phyloP scores from a whole-genome alignment of 2,888 invertebrate genomes.

The Eueremaeus valkanovi region DNA sequence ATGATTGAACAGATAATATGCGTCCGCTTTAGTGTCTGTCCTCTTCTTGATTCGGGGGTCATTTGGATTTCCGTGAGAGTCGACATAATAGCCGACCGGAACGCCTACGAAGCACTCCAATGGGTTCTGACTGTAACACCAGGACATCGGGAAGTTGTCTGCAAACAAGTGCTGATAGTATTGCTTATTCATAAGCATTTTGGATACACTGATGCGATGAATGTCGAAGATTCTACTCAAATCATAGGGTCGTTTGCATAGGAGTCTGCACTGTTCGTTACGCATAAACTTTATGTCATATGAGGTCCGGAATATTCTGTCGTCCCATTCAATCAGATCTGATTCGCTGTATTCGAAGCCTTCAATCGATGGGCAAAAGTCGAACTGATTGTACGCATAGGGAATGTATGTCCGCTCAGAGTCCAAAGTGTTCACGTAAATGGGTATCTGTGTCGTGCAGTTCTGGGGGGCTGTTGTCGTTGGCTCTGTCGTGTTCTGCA shows the following conservation, averaged over 20 bases:
- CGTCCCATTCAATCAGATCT: slow-evolving; percentile 32
- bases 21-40: slow-evolving; percentile 26
- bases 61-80: slow-evolving; percentile 30
- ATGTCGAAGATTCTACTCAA: slow-evolving; percentile 31
- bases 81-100: slow-evolving; percentile 35
- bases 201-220: slow-evolving; percentile 10
- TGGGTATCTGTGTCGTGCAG: slow-evolving; percentile 28
- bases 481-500: background rate
- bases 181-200: slow-evolving; percentile 22
- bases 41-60: slow-evolving; percentile 21
- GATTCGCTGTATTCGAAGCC: slow-evolving; percentile 25
- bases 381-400: slow-evolving; percentile 36
- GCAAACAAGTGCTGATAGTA: slow-evolving; percentile 36
- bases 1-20: slow-evolving; percentile 36
- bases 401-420: slow-evolving; percentile 27
- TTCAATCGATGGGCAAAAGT: slow-evolving; percentile 34
- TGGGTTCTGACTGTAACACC: slow-evolving; percentile 25
- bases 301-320: slow-evolving; percentile 30
- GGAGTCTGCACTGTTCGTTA: slow-evolving; percentile 34
- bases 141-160: slow-evolving; percentile 26
- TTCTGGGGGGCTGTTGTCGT: background rate
- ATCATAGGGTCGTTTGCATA: slow-evolving; percentile 29
- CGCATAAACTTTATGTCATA: slow-evolving; percentile 32
- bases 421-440: slow-evolving; percentile 35
- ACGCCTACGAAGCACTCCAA: slow-evolving; percentile 30